phyloP scores from a whole-genome alignment of 2,888 invertebrate genomes.

The Lithophane semibrunnea region DNA sequence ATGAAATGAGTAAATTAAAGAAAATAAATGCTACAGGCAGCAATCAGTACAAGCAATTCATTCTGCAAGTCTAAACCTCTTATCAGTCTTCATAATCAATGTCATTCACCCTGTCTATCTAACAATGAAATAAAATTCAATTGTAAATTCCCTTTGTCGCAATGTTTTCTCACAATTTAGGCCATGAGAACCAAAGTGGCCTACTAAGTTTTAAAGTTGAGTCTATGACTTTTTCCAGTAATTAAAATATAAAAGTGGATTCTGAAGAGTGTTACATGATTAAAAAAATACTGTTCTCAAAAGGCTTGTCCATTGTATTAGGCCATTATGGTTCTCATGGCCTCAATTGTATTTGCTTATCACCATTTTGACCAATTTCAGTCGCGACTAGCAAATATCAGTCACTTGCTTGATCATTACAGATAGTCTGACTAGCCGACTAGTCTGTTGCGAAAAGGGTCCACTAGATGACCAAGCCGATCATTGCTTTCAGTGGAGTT shows the following conservation, averaged over 20 bases:
- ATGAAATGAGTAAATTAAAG: neutral
- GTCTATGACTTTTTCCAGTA: no score
- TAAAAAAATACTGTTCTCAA: no score
- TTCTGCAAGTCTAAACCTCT: constrained; percentile 16
- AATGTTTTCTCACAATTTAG: no score
- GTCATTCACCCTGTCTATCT: constrained; percentile 21
- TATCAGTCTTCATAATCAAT: constrained; percentile 25
- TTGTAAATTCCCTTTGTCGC: neutral
- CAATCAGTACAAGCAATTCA: neutral
- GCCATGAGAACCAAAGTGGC: no score
- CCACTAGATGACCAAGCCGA: neutral
- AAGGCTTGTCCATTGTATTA: no score
- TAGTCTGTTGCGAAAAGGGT: neutral
- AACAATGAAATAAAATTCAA: constrained; percentile 2
- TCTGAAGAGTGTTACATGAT: no score
- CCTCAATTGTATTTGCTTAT: neutral
- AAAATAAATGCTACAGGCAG: constrained; percentile 1
- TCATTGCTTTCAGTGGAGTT: neutral
- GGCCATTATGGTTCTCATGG: no score
- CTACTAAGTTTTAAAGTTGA: no score
- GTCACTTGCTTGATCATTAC: neutral
- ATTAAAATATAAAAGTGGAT: no score
- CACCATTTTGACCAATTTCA: neutral
- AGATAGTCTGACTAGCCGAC: neutral
- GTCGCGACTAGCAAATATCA: neutral